Conservation (phyloP, 2,113 vertebrate species). For the Dryoscopus gambensis region DNA sequence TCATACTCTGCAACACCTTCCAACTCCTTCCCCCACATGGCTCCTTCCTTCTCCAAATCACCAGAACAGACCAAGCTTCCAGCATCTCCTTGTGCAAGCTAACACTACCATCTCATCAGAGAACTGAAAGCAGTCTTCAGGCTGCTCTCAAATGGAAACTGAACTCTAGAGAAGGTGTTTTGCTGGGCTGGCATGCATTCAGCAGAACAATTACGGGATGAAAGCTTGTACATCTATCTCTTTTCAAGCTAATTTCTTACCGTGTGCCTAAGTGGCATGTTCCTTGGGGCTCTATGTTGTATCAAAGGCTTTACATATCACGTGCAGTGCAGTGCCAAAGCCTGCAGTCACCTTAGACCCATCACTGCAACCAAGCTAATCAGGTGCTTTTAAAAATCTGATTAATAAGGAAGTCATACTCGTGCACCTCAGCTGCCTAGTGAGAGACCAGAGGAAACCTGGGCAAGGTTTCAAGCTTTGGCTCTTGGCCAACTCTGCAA, state of each 20-base stretch:
- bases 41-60: background rate
- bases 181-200: background rate
- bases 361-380: background rate
- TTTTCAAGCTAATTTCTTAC: background rate
- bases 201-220: background rate
- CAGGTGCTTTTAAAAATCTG: background rate
- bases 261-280: rapidly evolving
- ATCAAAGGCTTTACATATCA: background rate
- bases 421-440: background rate
- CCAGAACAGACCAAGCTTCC: background rate
- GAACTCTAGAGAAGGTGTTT: background rate
- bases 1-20: background rate
- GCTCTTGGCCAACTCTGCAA: background rate
- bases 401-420: background rate
- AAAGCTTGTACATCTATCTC: background rate
- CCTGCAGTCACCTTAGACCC: background rate
- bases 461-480: background rate
- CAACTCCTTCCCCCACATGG: rapidly evolving
- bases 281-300: background rate
- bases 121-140: background rate
- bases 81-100: background rate
- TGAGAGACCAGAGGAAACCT: background rate
- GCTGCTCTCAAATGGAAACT: background rate
- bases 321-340: background rate
- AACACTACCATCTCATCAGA: background rate